Evolutionary conservation across 1,140 invertebrate genomes (phyloP).

Genomic region (Hyles vespertilio): DNA sequence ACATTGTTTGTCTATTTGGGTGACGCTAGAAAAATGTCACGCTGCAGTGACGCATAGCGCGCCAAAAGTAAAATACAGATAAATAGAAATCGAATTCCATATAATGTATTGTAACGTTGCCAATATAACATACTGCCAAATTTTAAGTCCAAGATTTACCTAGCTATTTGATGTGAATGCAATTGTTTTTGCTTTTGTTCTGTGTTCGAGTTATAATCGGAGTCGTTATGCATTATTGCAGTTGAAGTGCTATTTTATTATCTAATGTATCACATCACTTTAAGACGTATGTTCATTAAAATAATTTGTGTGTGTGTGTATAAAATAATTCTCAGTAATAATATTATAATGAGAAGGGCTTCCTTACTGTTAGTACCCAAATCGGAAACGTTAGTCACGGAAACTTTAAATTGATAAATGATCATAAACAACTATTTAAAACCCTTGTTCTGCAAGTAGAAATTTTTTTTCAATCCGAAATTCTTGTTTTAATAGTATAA

Average conservation of each 20-base stretch:
- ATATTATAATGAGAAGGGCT: background rate
- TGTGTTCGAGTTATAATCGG: slow-evolving; percentile 19
- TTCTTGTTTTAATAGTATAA: background rate
- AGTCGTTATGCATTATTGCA: slow-evolving; percentile 16
- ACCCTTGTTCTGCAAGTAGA: too few species aligned
- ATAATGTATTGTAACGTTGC: slow-evolving; percentile 44
- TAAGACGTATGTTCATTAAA: slow-evolving; percentile 23
- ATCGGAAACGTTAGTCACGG: too few species aligned
- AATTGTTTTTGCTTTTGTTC: slow-evolving; percentile 30
- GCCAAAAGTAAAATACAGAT: slow-evolving; percentile 39
- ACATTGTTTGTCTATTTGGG: slow-evolving; percentile 8
- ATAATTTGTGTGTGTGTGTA: slow-evolving; percentile 20
- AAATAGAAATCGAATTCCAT: slow-evolving; percentile 49
- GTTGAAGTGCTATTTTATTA: slow-evolving; percentile 16
- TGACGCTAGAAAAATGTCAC: slow-evolving; percentile 23
- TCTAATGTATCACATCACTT: slow-evolving; percentile 18
- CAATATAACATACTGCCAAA: slow-evolving; percentile 51
- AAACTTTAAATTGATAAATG: too few species aligned
- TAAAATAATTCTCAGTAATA: slow-evolving; percentile 17
- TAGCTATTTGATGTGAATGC: slow-evolving; percentile 37
- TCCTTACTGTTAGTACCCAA: too few species aligned
- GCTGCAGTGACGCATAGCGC: slow-evolving; percentile 22
- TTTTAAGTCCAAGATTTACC: slow-evolving; percentile 34
- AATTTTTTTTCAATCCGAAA: too few species aligned
- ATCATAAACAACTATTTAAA: too few species aligned